Evolutionary conservation across 2,888 invertebrate genomes (phyloP), one percentile per base, ranked within the genome.

Genomic region (Crocallis elinguaria): DNA sequence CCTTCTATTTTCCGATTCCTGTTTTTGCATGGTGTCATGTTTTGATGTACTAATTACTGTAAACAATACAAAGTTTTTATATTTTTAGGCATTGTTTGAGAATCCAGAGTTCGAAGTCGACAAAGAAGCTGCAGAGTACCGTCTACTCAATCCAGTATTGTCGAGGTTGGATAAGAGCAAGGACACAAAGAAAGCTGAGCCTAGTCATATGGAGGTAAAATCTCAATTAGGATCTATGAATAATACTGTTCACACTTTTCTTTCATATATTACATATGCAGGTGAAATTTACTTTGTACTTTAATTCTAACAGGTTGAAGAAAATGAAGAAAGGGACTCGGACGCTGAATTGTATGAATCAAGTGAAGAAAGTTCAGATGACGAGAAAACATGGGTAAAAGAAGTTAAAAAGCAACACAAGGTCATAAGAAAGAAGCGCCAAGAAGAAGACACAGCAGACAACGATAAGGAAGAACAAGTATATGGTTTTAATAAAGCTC

Each of bases 71-170:
- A 29, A 12, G 25, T 41, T 5, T 33, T 27, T 35, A 4, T 32
- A 43, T 5, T 79, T 74, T 52, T 64, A 92, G 86, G 95, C 94
- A 1, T 86, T 99, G 78, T 99, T 99, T 84, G 94, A 94, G 68
- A 97, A 99, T 89, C 95, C 97, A 8, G 97, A 98, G 76, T 99
- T 97, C 83, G 95, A 98, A 85, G 95, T 99, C 49, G 96, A 98
- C 78, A 95, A 94, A 69, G 94, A 94, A 74, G 94, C 96, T 39
- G 97, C 97, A 71, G 98, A 98, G 77, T 99, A 94, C 81, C 93
- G 95, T 67, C 91, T 98, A 55, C 88, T 98, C 13, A 98, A 98
- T 82, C 98, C 98, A 13, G 97, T 98, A 3, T 90, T 98, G 27
- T 95, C 97, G 23, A 95, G 96, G 67, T 81, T 97, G 42, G 96